Conservation (phyloP, 1,140 invertebrate genomes). For the Globodera rostochiensis region DNA sequence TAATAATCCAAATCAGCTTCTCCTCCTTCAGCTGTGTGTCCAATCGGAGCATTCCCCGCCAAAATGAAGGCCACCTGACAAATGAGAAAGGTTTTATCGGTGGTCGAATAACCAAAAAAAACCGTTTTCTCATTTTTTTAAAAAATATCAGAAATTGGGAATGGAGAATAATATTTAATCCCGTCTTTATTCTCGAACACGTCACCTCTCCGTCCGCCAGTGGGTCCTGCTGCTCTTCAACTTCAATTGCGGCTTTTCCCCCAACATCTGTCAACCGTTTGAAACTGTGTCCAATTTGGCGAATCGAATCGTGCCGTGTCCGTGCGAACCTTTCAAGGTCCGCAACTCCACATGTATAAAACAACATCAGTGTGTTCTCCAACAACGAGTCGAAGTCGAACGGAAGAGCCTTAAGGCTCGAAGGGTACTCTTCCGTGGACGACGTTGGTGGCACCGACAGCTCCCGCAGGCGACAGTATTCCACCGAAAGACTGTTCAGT, state of each 20-base stretch:
- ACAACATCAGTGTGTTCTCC: slow-evolving; percentile 25
- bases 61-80: background rate
- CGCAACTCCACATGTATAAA: slow-evolving; percentile 43
- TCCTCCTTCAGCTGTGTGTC: background rate
- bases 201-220: background rate
- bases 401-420: background rate
- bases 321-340: slow-evolving; percentile 25
- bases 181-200: no score
- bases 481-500: slow-evolving; percentile 18
- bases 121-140: no score
- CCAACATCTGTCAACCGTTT: background rate
- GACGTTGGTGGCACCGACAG: no score
- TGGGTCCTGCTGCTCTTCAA: no score
- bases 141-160: no score
- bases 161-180: no score
- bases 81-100: no score
- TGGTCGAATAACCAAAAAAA: no score
- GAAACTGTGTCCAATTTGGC: background rate
- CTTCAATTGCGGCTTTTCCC: background rate
- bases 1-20: background rate
- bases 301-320: slow-evolving; percentile 18
- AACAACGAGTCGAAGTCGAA: background rate
- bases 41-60: background rate
- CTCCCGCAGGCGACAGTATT: slow-evolving; percentile 34
- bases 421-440: background rate